Percentiles rank a stretch among this genome's conserved stretches.
phyloP scores from a whole-genome alignment of 2,888 invertebrate genomes.

The Plagiodera versicolora region DNA sequence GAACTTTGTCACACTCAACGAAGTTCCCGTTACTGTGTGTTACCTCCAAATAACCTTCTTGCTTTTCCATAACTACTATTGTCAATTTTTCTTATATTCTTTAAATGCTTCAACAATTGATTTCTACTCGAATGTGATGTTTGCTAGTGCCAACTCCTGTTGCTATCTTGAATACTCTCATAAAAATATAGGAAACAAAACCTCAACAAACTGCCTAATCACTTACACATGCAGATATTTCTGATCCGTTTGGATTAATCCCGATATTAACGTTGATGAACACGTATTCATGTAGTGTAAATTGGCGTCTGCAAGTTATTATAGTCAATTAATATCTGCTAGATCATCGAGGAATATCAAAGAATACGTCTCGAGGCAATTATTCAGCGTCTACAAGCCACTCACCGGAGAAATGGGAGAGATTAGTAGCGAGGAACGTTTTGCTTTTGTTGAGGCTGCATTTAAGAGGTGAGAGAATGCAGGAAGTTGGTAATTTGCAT shows the following conservation, averaged over 20 bases:
- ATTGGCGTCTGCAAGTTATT: constrained; percentile 18
- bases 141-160: too few relatives aligned
- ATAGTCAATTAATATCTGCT: constrained; percentile 13
- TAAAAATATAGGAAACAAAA: background rate
- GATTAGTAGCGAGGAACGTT: background rate
- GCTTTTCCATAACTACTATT: too few relatives aligned
- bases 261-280: constrained; percentile 8
- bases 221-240: background rate
- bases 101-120: too few relatives aligned
- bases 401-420: background rate
- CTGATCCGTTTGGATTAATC: background rate
- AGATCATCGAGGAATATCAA: constrained; percentile 10
- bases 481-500: background rate
- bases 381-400: background rate
- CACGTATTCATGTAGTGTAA: constrained; percentile 19
- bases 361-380: background rate
- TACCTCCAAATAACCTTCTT: too few relatives aligned
- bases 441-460: background rate
- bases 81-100: too few relatives aligned
- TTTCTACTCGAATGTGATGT: too few relatives aligned
- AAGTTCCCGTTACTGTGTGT: too few relatives aligned
- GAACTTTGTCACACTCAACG: too few relatives aligned
- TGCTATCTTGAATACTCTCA: too few relatives aligned
- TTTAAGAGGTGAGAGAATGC: background rate
- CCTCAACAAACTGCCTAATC: background rate